A percentile compares a stretch with the other conserved stretches of the same genome.
phyloP scores from a whole-genome alignment of 2,888 invertebrate genomes.

The Oegoconia quadripuncta region DNA sequence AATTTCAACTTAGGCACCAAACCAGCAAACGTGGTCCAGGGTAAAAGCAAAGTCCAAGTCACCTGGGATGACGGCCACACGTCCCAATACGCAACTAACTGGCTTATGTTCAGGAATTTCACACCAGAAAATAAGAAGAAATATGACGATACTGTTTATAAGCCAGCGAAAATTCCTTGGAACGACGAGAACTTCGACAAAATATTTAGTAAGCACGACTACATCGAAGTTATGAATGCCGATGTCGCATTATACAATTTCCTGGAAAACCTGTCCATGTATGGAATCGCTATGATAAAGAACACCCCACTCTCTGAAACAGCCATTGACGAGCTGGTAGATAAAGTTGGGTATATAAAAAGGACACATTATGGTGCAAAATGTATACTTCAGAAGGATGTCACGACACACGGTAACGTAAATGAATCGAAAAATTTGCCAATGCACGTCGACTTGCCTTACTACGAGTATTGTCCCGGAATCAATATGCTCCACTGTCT shows the following conservation, averaged over 20 bases:
- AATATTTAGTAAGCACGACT: slow-evolving; percentile 72
- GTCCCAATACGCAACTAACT: slow-evolving; percentile 75
- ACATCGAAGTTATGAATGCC: slow-evolving; percentile 65
- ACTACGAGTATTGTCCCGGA: slow-evolving; percentile 87
- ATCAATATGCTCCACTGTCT: slow-evolving; percentile 86
- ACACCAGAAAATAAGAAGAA: slow-evolving; percentile 51
- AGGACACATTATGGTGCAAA: slow-evolving; percentile 86
- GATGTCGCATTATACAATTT: slow-evolving; percentile 71
- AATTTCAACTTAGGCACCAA: slow-evolving; percentile 74
- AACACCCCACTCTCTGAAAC: slow-evolving; percentile 76
- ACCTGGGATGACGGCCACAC: slow-evolving; percentile 82
- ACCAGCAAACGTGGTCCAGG: slow-evolving; percentile 49
- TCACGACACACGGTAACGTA: slow-evolving; percentile 85
- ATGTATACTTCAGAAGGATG: slow-evolving; percentile 82
- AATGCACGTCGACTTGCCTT: slow-evolving; percentile 87
- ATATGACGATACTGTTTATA: slow-evolving; percentile 73
- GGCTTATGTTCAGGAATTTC: slow-evolving; percentile 81
- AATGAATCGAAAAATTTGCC: slow-evolving; percentile 84
- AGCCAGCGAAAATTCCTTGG: slow-evolving; percentile 76
- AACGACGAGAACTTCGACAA: slow-evolving; percentile 66
- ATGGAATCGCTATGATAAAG: slow-evolving; percentile 83
- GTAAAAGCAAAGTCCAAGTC: slow-evolving; percentile 56
- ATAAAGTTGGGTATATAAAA: slow-evolving; percentile 83
- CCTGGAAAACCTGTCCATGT: slow-evolving; percentile 80
- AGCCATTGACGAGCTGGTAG: slow-evolving; percentile 77